Base-by-base conservation (phyloP, 2,888 invertebrate species). In the Idaea biselata region DNA sequence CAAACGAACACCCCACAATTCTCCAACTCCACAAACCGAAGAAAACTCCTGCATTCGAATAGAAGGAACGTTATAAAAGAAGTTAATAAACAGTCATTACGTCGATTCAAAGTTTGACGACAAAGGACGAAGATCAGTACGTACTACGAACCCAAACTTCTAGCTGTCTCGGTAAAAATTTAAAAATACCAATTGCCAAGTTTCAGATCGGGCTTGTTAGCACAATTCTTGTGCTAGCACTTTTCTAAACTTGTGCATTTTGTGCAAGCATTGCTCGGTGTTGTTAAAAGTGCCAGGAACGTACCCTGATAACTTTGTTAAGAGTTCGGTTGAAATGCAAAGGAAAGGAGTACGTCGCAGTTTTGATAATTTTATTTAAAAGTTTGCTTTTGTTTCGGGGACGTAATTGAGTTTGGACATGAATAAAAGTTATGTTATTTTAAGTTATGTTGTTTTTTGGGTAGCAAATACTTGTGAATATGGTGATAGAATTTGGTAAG, bases 101-200 rank as follows among this genome's bases (percentile, higher is more conserved):
- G 18, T 54, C 44, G 17, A 53, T 54, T 59, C 59, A 59, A 59
- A 53, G 53, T 18, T 58, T 57, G 33, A 62, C 59, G 31, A 56
- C 44, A 62, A 62, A 62, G 56, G 25, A 59, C 56, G 18, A 56
- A 59, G 62, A 62, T 57, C 57, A 55, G 17, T 60, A n/a, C n/a
- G 58, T 58, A 18, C n/a, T n/a, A 55, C 18, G 1, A 25, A 25
- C 25, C 11, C 53, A 59, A 59, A 59, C 11, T 25, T 58, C 54
- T 68, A 54, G 60, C 58, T 60, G 61, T 58, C 68, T 67, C 66
- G 64, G 66, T 70, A 63, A 68, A 66, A 64, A 67, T 74, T 72
- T 68, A 68, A 68, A 73, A 74, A 73, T 70, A 74, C 67, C 73
- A 73, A 76, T 72, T 72, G 69, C 64, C 60, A 70, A 69, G 66